Evolutionary conservation across 2,797 vertebrate genomes (phyloP), one percentile per base, ranked within the genome.

Genomic region (Thunnus albacares): DNA sequence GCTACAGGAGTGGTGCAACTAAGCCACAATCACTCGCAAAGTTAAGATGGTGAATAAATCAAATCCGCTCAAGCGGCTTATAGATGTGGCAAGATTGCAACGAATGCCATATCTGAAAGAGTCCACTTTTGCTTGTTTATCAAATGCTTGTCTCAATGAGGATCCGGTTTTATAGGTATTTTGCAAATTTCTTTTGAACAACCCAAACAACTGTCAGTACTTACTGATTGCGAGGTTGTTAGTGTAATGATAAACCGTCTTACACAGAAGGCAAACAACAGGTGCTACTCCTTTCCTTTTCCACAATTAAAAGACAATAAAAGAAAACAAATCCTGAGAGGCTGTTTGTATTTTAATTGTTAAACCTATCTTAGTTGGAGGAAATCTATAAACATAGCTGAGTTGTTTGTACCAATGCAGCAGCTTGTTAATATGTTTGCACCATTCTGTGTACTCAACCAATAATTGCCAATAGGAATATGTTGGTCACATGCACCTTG

Each of bases 31-130:
- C 87, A 84, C 86, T 93, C 73, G 52, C 83, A 81, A 91, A 93
- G 87, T 92, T 86, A 87, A 92, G 89, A 94, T 85, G 75, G 82
- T 87, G 84, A 92, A 90, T 87, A 88, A 83, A 90, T 82, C 83
- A 91, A 87, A 93, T 91, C 89, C 82, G 62, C 83, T 92, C 83
- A 93, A 94, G 93, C 92, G 83, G 92, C 87, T 95, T 94, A 95
- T 82, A 83, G 75, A 81, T 85, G 71, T 61, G 70, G 74, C 58
- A 77, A 88, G 89, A 93, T 91, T 90, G 85, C 74, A 51, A 52
- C 5, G 13, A 82, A 88, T 53, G 49, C 38, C 82, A 67, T 75
- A 80, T 92, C 81, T 71, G 63, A 77, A 75, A 65, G 65, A 72
- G 83, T 85, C 71, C 64, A 83, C 61, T 87, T 85, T 65, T 63